These are phyloP conservation scores for Myripristis jacobus DNA, from an alignment of 2,797 vertebrate genomes.

Conservation along the genomic window DNA sequence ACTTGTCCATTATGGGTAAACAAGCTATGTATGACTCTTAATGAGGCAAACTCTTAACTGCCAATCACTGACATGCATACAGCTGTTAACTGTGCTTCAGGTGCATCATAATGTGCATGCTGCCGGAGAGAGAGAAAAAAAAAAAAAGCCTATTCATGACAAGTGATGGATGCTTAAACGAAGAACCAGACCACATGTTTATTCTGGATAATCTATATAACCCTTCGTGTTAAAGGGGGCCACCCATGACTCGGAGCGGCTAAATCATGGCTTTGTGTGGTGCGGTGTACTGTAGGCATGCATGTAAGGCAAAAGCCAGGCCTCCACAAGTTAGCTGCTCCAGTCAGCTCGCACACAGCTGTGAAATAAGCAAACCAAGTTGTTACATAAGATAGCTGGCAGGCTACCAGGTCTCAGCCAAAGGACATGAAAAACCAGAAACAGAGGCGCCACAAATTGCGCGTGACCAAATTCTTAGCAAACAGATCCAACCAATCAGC, in stretches of 20 bases:
- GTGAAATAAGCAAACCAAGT: slow-evolving; percentile 23
- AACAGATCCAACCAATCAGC: slow-evolving; percentile 36
- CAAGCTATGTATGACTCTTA: not conserved
- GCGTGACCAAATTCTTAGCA: slow-evolving; percentile 29
- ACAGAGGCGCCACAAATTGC: slow-evolving; percentile 17
- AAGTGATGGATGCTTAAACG: not conserved
- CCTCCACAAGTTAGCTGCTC: slow-evolving; percentile 5
- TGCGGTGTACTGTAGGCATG: slow-evolving; percentile 25
- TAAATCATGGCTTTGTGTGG: slow-evolving; percentile 17
- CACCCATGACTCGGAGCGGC: slow-evolving; percentile 4
- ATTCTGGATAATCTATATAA: slow-evolving; percentile 1
- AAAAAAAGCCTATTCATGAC: not conserved
- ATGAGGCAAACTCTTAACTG: not conserved
- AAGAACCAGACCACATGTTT: slow-evolving; percentile 9
- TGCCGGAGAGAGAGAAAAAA: not conserved
- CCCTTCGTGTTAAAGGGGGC: not conserved
- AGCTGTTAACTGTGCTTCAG: not conserved
- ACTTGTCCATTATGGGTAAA: not conserved
- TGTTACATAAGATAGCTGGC: slow-evolving; percentile 45
- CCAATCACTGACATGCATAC: not conserved
- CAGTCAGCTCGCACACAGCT: slow-evolving; percentile 21
- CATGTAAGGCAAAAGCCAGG: slow-evolving; percentile 16
- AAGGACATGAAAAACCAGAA: slow-evolving; percentile 40
- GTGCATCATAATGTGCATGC: not conserved
- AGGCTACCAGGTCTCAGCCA: slow-evolving; percentile 23